phyloP scores from a whole-genome alignment of 2,888 invertebrate genomes.

The Beris morrisii region DNA sequence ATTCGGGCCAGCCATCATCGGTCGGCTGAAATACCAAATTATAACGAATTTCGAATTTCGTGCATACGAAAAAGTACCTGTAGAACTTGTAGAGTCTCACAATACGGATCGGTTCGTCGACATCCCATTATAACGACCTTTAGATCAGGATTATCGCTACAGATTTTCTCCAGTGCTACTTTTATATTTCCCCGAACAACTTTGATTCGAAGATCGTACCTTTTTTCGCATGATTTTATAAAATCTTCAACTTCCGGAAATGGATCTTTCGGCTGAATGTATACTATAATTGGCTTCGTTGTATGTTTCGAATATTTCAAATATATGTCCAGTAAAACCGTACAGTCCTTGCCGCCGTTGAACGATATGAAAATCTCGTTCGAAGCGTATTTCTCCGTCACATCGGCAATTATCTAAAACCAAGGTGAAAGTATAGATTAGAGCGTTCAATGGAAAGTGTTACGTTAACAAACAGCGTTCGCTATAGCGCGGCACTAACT shows the following conservation, averaged over 20 bases:
- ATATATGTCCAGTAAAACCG: constrained; percentile 78
- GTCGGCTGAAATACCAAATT: constrained; percentile 63
- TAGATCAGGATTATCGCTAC: constrained; percentile 62
- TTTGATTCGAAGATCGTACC: constrained; percentile 74
- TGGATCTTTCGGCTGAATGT: constrained; percentile 76
- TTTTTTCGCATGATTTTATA: constrained; percentile 67
- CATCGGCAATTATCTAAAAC: constrained; percentile 62
- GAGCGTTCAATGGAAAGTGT: neutral
- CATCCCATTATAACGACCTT: constrained; percentile 93
- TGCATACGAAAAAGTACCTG: constrained; percentile 59
- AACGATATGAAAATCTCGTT: constrained; percentile 87
- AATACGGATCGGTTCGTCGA: constrained; percentile 82
- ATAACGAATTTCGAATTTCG: neutral
- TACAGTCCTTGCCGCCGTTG: constrained; percentile 99
- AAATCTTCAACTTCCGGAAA: constrained; percentile 88
- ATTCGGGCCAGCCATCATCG: constrained; percentile 86
- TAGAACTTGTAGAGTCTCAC: constrained; percentile 67
- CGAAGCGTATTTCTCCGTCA: constrained; percentile 65
- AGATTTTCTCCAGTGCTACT: constrained; percentile 66
- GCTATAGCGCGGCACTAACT: constrained; percentile 14
- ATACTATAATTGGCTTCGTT: constrained; percentile 61
- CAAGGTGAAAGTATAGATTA: neutral
- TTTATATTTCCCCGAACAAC: constrained; percentile 73
- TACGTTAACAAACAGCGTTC: neutral
- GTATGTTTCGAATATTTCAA: constrained; percentile 48